Percentiles rank a stretch among this genome's conserved stretches.
Conservation (phyloP, 2,113 vertebrate genomes). For the Daubentonia madagascariensis region DNA sequence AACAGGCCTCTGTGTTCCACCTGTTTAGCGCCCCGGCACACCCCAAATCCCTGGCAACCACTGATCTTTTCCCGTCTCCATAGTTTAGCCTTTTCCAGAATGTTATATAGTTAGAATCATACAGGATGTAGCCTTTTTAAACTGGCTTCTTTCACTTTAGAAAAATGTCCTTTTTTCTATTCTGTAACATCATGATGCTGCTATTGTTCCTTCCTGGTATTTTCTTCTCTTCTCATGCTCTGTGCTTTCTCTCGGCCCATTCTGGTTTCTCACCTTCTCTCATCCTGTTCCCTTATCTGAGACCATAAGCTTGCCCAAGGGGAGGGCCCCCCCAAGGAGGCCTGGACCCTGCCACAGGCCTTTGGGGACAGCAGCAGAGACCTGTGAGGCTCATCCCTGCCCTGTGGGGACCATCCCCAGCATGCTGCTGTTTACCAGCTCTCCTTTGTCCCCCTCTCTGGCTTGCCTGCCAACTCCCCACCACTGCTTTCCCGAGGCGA, state of each 20-base stretch:
- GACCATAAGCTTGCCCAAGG: no score
- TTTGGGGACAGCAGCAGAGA: neutral
- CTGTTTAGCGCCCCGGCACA: fast-evolving
- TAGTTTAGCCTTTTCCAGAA: neutral
- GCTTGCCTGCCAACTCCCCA: neutral
- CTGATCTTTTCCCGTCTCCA: fast-evolving
- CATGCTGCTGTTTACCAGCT: neutral
- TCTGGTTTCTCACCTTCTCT: neutral
- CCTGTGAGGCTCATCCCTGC: neutral
- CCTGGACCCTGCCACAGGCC: neutral
- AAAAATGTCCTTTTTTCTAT: neutral
- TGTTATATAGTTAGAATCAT: neutral
- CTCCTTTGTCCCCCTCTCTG: neutral
- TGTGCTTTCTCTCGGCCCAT: no score
- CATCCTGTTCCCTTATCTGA: neutral
- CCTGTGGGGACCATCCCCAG: neutral
- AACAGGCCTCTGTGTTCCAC: fast-evolving
- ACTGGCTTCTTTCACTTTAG: neutral
- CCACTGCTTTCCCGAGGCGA: fast-evolving
- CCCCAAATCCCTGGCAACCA: neutral
- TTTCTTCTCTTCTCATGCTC: neutral
- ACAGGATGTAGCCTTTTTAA: neutral
- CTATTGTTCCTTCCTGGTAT: neutral
- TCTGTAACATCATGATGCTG: fast-evolving
- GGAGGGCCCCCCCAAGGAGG: neutral